Percentiles rank a stretch among this genome's conserved stretches.
phyloP scores from a whole-genome alignment of 2,113 vertebrate species.

The Numida meleagris region DNA sequence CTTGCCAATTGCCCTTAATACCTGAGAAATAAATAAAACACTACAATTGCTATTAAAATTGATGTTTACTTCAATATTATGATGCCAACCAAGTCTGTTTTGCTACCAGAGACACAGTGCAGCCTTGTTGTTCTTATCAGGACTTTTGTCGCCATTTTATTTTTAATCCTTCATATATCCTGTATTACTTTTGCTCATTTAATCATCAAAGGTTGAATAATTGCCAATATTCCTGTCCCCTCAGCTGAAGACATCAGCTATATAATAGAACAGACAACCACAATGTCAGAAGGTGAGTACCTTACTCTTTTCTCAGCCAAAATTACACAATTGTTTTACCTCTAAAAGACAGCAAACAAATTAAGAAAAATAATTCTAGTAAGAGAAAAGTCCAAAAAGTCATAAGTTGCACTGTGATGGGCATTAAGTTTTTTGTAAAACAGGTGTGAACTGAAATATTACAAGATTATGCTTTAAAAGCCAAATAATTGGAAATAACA shows the following conservation, averaged over 20 bases:
- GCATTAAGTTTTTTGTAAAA: neutral
- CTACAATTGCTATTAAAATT: neutral
- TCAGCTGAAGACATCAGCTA: neutral
- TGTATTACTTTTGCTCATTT: neutral
- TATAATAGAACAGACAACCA: neutral
- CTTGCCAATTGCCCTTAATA: neutral
- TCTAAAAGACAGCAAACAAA: neutral
- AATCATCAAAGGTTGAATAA: neutral
- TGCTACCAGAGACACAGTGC: neutral
- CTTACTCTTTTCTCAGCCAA: neutral
- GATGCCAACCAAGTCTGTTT: neutral
- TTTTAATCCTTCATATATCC: neutral
- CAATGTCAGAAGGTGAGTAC: neutral
- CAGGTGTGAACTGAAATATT: neutral
- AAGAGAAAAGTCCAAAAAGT: neutral
- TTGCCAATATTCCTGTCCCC: neutral
- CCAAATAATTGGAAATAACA: neutral
- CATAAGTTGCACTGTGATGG: neutral
- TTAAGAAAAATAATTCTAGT: neutral
- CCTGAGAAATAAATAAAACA: neutral
- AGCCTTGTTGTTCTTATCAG: neutral
- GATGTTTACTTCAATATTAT: neutral
- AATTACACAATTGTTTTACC: neutral
- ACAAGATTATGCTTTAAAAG: neutral
- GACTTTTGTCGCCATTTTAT: neutral